Conservation (phyloP, 2,888 invertebrate genomes). For the Drosophila rubida region DNA sequence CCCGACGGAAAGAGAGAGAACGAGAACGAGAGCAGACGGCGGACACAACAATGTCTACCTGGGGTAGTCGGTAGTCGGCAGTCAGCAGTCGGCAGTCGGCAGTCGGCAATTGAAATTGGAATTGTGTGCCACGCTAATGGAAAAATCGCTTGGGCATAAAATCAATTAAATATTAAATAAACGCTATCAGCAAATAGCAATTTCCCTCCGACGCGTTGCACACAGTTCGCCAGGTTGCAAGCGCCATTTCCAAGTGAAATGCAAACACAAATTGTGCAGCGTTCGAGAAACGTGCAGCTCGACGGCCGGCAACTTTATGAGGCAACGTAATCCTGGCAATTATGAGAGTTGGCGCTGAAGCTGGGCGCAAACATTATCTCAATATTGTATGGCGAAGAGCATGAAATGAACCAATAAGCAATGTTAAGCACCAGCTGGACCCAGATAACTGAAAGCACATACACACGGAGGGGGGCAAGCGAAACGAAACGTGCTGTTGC, state of each 20-base stretch:
- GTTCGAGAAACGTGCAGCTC: slow-evolving; percentile 7
- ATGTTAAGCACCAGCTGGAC: slow-evolving; percentile 41
- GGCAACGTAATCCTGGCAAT: slow-evolving; percentile 70
- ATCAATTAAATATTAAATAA: slow-evolving; percentile 80
- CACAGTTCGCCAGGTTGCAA: neutral
- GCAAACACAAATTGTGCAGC: slow-evolving; percentile 58
- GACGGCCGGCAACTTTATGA: slow-evolving; percentile 57
- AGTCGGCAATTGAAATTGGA: slow-evolving; percentile 15
- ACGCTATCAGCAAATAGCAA: slow-evolving; percentile 73
- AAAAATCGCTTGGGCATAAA: slow-evolving; percentile 64
- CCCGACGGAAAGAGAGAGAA: neutral
- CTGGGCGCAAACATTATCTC: slow-evolving; percentile 68
- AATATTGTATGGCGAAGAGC: slow-evolving; percentile 63
- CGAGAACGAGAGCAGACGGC: too few relatives aligned
- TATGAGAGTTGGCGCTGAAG: slow-evolving; percentile 45
- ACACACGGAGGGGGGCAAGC: slow-evolving; percentile 6
- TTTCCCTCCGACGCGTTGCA: slow-evolving; percentile 23
- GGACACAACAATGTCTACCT: slow-evolving; percentile 27
- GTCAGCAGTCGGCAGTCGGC: too few relatives aligned
- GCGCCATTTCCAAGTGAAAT: slow-evolving; percentile 45
- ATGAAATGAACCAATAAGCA: slow-evolving; percentile 67
- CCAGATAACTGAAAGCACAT: slow-evolving; percentile 29
- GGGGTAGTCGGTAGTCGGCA: neutral
- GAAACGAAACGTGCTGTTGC: slow-evolving; percentile 63
- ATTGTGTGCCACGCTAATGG: slow-evolving; percentile 56